Percentiles rank a stretch among this genome's conserved stretches.
phyloP scores from a whole-genome alignment of 2,888 invertebrate genomes.

The Odontomyia ornata region DNA sequence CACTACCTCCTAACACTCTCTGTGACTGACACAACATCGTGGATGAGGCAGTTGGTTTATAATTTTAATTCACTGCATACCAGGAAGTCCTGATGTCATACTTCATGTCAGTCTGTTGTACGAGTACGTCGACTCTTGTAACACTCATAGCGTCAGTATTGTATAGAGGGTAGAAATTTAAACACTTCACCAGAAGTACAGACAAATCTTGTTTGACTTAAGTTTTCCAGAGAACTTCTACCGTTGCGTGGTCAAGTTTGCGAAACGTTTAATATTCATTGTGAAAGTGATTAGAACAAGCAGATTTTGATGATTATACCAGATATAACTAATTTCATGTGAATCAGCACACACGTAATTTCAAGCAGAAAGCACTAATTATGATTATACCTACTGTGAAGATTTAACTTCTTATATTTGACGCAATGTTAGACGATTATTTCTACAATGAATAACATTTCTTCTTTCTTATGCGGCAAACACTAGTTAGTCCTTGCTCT shows the following conservation, averaged over 20 bases:
- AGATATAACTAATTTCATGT: too few relatives aligned
- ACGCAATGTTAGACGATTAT: too few relatives aligned
- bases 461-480: too few relatives aligned
- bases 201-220: neutral
- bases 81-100: constrained; percentile 20
- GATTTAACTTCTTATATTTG: too few relatives aligned
- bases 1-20: constrained; percentile 11
- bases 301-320: neutral
- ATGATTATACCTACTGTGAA: too few relatives aligned
- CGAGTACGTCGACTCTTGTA: neutral
- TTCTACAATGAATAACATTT: too few relatives aligned
- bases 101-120: neutral
- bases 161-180: neutral
- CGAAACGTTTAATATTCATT: constrained; percentile 23
- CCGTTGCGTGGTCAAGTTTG: constrained; percentile 26
- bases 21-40: constrained; percentile 14
- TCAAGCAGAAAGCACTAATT: too few relatives aligned
- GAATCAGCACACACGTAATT: too few relatives aligned
- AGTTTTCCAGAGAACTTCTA: neutral
- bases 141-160: neutral
- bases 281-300: neutral
- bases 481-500: too few relatives aligned
- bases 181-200: neutral
- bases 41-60: neutral
- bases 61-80: constrained; percentile 26